Percentiles rank a stretch among this genome's conserved stretches.
Conservation (phyloP, 1,140 invertebrate genomes). For the Eumeta japonica region DNA sequence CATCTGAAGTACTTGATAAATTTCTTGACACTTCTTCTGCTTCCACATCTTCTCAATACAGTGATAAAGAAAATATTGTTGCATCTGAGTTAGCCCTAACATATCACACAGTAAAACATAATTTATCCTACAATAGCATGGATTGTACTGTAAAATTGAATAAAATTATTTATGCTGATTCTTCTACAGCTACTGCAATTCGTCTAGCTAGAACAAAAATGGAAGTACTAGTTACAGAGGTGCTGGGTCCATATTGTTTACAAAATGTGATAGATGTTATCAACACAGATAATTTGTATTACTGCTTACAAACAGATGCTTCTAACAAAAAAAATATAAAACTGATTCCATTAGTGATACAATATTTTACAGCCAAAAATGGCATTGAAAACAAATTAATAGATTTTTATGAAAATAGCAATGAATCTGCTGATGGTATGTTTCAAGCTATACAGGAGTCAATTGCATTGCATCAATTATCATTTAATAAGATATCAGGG, state of each 20-base stretch:
- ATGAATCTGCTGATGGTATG: too few species aligned
- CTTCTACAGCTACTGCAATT: not conserved
- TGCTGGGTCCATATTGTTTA: not conserved
- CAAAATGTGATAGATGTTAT: not conserved
- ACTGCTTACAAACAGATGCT: not conserved
- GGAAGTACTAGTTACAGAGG: not conserved
- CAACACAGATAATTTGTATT: not conserved
- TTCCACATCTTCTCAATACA: too few species aligned
- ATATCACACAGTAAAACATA: not conserved
- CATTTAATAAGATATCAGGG: slow-evolving; percentile 5
- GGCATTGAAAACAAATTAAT: too few species aligned
- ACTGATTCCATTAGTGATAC: not conserved
- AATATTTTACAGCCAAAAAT: not conserved
- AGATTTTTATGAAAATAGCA: slow-evolving; percentile 1
- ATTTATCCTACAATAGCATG: too few species aligned
- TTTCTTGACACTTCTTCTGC: too few species aligned
- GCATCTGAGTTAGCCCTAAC: not conserved
- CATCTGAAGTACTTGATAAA: too few species aligned
- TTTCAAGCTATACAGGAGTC: slow-evolving; percentile 10
- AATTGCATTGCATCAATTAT: slow-evolving; percentile 4
- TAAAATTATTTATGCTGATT: not conserved
- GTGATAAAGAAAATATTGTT: too few species aligned
- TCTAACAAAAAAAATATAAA: not conserved
- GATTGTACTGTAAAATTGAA: not conserved
- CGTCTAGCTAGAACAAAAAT: slow-evolving; percentile 6